Base-by-base conservation (phyloP, 2,113 vertebrate genomes). In the zebrafish (Danio rerio) region DNA sequence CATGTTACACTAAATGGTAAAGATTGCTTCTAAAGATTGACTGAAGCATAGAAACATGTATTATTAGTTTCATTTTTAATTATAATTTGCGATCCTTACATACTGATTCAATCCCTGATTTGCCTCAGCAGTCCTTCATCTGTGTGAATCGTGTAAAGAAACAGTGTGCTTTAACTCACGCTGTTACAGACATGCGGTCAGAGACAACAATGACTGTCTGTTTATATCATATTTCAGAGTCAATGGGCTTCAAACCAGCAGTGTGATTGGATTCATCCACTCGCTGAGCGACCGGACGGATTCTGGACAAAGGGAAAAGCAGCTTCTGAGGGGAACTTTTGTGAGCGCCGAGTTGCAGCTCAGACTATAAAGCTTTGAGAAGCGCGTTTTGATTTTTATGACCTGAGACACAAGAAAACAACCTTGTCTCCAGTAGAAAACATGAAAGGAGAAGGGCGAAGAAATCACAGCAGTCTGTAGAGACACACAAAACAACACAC, bases 161-260 rank as follows among this genome's bases (percentile, higher is more conserved):
- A 58, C 72, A 59, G 55, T 55, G 20, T 10, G 31, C 9, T 21
- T 11, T n/a, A 56, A 56, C n/a, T 58, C 53, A 75, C n/a, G 42
- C 55, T 59, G 72, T 45, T 75, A 59, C 16, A 45, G 40, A 75
- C 10, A 43, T 7, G n/a, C 11, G 13, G 72, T 59, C 53, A 45
- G 42, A 75, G 45, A 45, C 6, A 75, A 75, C 53, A 43, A 75
- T 75, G 72, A 15, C 53, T 45, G 72, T 4, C 40, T 47, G 72
- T 59, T 58, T 75, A 58, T 75, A 58, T 45, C 53, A 10, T 12
- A 42, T 59, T 58, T 59, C 53, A 43, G 31, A 74, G 10, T 74
- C 72, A 58, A 43, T 45, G 55, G 9, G 55, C 55, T 75, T 58
- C 31, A n/a, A 75, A 42, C 72, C 53, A 59, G 72, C 72, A 59